Conservation (phyloP, 2,113 vertebrate species). For the Columba livia region DNA sequence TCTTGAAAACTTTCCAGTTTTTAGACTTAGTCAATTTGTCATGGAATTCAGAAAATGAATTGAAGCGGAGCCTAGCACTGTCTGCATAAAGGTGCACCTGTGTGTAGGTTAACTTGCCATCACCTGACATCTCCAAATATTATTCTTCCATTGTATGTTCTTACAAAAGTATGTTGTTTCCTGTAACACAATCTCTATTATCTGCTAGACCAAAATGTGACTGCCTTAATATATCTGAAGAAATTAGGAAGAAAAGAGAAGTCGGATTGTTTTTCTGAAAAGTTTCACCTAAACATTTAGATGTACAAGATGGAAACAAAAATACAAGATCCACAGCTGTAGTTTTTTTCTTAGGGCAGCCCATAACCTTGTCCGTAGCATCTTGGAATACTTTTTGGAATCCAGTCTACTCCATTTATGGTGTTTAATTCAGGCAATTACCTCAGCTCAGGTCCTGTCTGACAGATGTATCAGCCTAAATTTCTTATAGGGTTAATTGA, state of each 20-base stretch:
- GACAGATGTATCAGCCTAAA: background rate
- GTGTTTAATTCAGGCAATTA: background rate
- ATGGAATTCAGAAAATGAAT: slow-evolving; percentile 35
- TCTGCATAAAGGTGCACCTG: slow-evolving; percentile 1
- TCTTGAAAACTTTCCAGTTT: slow-evolving; percentile 4
- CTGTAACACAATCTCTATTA: slow-evolving; percentile 2
- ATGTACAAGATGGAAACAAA: background rate
- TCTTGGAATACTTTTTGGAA: background rate
- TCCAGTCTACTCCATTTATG: background rate
- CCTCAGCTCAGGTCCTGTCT: background rate
- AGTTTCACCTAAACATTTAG: background rate
- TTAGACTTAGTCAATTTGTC: background rate
- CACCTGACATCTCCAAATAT: slow-evolving; percentile 10
- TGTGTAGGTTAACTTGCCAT: background rate
- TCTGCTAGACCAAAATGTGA: background rate
- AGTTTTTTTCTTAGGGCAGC: background rate
- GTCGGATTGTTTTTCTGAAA: background rate
- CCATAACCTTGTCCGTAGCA: background rate
- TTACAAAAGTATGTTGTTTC: background rate
- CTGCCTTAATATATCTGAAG: background rate
- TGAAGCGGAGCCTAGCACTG: background rate
- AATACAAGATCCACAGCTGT: background rate
- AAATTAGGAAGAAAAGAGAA: background rate
- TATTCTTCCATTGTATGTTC: background rate
- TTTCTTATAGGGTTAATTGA: background rate